These are phyloP conservation scores for Erpornis zantholeuca DNA, from an alignment of 2,113 vertebrate species.

Conservation along the genomic window DNA sequence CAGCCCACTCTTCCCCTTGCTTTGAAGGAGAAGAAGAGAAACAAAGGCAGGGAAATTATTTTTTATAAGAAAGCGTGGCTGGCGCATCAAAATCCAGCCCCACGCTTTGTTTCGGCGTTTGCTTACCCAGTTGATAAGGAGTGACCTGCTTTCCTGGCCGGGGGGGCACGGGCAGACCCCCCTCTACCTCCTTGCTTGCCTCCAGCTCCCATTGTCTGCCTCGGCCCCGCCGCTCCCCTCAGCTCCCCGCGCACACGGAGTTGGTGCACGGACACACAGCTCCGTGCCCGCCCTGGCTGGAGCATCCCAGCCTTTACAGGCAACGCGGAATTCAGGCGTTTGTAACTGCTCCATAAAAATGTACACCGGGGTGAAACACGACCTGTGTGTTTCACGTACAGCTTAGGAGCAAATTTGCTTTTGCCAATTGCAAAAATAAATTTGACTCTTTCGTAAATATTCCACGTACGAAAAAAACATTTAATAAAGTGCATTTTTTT, in stretches of 20 bases:
- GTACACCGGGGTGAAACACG: background rate
- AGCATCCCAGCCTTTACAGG: background rate
- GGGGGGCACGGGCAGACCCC: background rate
- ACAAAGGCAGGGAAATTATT: slow-evolving; percentile 63
- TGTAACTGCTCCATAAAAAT: background rate
- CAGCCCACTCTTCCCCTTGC: slow-evolving; percentile 7
- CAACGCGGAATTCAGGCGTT: background rate
- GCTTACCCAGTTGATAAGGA: slow-evolving; percentile 28
- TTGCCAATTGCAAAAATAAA: slow-evolving; percentile 37
- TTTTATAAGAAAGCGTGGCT: slow-evolving; percentile 43
- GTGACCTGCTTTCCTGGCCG: slow-evolving; percentile 23
- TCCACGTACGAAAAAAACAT: background rate
- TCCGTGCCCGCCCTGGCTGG: background rate
- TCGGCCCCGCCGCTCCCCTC: background rate
- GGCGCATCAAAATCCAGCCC: slow-evolving; percentile 63
- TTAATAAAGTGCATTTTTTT: background rate
- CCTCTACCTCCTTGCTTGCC: slow-evolving; percentile 13
- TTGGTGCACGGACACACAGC: background rate
- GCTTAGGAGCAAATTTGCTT: slow-evolving; percentile 14
- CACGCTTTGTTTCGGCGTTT: slow-evolving; percentile 63
- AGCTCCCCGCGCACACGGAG: background rate
- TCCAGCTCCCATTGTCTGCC: slow-evolving; percentile 10
- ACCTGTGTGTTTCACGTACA: background rate
- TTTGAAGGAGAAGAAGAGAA: slow-evolving; percentile 41
- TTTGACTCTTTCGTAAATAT: slow-evolving; percentile 18